A percentile compares a stretch with the other conserved stretches of the same genome.
Conservation (phyloP, 92 coral and sea anemone genomes). For the Actinostola sp. region DNA sequence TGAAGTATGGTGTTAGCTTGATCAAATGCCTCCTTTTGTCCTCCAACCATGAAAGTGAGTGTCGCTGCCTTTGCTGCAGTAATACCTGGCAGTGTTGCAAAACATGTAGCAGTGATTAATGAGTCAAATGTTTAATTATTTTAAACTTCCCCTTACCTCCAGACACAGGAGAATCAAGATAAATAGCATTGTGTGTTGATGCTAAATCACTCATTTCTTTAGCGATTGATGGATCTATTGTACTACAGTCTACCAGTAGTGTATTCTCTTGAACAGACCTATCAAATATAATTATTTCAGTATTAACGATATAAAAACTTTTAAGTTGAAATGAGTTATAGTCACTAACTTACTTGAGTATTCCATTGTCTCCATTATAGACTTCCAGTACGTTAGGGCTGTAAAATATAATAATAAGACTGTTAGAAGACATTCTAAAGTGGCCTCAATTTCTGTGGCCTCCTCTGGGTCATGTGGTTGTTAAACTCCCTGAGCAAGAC, state of each 20-base stretch:
- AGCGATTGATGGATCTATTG: constrained; percentile 93
- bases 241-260: constrained; percentile 89
- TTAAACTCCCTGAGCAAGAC: too few species aligned
- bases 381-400: constrained; percentile 95
- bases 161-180: constrained; percentile 95
- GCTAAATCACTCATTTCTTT: constrained; percentile 80
- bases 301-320: too few species aligned
- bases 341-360: constrained; percentile 79
- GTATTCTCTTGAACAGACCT: constrained; percentile 82
- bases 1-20: constrained; percentile 78
- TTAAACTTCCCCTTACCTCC: constrained; percentile 84
- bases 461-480: too few species aligned
- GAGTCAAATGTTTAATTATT: too few species aligned
- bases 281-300: neutral
- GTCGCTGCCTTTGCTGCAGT: constrained; percentile 93
- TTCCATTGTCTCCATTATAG: constrained; percentile 87
- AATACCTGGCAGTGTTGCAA: constrained; percentile 64
- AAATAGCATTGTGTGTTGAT: constrained; percentile 71
- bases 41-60: constrained; percentile 98
- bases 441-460: too few species aligned
- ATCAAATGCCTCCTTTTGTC: constrained; percentile 80
- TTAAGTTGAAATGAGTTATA: too few species aligned
- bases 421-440: neutral
- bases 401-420: constrained; percentile 15
- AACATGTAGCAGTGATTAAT: too few species aligned